Conservation (phyloP, 2,888 invertebrate genomes). For the Cephus runcator region DNA sequence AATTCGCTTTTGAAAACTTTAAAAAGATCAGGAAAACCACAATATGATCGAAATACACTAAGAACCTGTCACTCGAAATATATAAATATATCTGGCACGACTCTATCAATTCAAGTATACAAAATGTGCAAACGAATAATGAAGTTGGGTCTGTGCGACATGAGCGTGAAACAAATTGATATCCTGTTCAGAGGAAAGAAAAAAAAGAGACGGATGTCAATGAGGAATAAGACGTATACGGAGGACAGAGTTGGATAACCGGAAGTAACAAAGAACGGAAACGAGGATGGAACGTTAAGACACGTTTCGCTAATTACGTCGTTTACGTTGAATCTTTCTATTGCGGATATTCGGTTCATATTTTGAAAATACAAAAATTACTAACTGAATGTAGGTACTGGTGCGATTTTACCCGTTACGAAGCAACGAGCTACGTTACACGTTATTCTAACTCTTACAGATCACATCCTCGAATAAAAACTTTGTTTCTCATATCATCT, state of each 20-base stretch:
- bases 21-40: neutral
- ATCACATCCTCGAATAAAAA: neutral
- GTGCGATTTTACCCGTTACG: neutral
- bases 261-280: neutral
- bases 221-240: neutral
- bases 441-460: neutral
- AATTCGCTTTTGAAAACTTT: neutral
- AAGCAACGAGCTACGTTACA: neutral
- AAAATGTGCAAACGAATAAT: neutral
- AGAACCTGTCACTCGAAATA: neutral
- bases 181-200: neutral
- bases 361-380: neutral
- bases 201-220: neutral
- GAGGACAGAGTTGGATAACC: neutral
- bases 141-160: too few species aligned
- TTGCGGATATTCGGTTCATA: neutral
- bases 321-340: neutral
- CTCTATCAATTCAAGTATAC: neutral
- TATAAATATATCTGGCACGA: neutral
- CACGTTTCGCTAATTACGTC: neutral
- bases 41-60: neutral
- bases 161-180: neutral
- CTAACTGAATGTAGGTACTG: neutral
- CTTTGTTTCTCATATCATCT: neutral
- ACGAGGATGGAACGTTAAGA: neutral